phyloP scores from a whole-genome alignment of 2,888 invertebrate genomes.

The Seladonia tumulorum region DNA sequence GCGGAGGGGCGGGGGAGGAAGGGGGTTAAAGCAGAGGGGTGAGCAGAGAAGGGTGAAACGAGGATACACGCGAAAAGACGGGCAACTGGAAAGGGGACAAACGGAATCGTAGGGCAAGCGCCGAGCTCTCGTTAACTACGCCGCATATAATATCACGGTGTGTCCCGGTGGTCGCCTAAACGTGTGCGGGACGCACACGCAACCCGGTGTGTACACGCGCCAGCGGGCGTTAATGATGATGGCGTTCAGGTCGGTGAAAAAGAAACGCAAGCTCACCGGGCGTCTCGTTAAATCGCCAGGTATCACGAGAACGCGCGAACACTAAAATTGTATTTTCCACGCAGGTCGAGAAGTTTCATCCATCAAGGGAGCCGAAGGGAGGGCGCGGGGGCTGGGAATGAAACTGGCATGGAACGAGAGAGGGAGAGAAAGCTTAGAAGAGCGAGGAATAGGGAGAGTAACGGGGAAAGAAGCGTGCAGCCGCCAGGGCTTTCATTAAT shows the following conservation, averaged over 20 bases:
- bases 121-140: conserved; percentile 57
- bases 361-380: conserved; percentile 43
- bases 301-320: conserved; percentile 48
- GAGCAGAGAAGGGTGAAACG: not conserved
- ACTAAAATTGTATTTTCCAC: conserved; percentile 58
- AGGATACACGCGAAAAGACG: conserved; percentile 30
- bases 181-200: conserved; percentile 31
- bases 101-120: conserved; percentile 50
- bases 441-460: not conserved
- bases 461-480: not conserved
- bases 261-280: conserved; percentile 54
- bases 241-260: conserved; percentile 39
- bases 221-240: conserved; percentile 55
- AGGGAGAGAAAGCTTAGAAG: not conserved
- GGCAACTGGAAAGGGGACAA: conserved; percentile 43
- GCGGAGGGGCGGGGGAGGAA: too few species aligned
- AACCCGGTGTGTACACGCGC: conserved; percentile 41
- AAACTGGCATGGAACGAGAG: not conserved
- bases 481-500: conserved; percentile 62
- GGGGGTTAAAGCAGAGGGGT: not conserved
- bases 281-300: conserved; percentile 63
- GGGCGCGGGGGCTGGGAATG: not conserved
- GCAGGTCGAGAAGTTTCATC: conserved; percentile 60
- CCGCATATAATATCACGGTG: conserved; percentile 50
- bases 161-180: conserved; percentile 27